Percentiles rank a stretch among this genome's conserved stretches.
phyloP scores from a whole-genome alignment of 2,888 invertebrate species.

The Cerceris rybyensis region DNA sequence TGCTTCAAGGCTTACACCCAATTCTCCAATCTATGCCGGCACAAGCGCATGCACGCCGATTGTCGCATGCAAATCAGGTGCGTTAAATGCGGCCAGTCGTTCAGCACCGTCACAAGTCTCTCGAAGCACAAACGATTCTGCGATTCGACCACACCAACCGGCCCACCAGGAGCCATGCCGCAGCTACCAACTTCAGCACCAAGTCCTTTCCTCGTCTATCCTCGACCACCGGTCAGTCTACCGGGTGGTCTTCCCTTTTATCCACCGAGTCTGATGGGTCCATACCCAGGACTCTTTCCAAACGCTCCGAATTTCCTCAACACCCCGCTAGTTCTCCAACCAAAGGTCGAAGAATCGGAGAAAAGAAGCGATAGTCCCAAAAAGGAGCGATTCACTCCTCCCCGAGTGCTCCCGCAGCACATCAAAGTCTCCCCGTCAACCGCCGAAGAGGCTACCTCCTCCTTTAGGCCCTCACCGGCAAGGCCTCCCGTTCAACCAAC shows the following conservation, averaged over 20 bases:
- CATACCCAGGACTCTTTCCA: slow-evolving; percentile 84
- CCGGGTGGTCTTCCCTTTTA: slow-evolving; percentile 84
- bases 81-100: slow-evolving; percentile 95
- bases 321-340: slow-evolving; percentile 87
- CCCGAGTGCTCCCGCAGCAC: slow-evolving; percentile 79
- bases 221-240: slow-evolving; percentile 84
- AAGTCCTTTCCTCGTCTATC: slow-evolving; percentile 87
- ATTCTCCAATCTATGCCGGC: slow-evolving; percentile 99
- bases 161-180: slow-evolving; percentile 75
- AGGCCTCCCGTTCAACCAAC: slow-evolving; percentile 82
- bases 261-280: slow-evolving; percentile 86
- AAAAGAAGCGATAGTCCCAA: slow-evolving; percentile 84
- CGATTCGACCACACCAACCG: slow-evolving; percentile 88
- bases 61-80: slow-evolving; percentile 97
- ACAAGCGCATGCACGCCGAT: slow-evolving; percentile 98
- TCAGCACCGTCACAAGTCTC: slow-evolving; percentile 94
- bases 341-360: slow-evolving; percentile 83
- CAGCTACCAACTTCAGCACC: slow-evolving; percentile 73
- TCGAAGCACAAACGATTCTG: slow-evolving; percentile 98
- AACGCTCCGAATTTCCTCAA: slow-evolving; percentile 84
- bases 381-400: slow-evolving; percentile 85
- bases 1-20: slow-evolving; percentile 99
- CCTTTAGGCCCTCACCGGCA: slow-evolving; percentile 86
- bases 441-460: slow-evolving; percentile 86
- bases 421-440: slow-evolving; percentile 87